A percentile compares a stretch with the other conserved stretches of the same genome.
phyloP scores from a whole-genome alignment of 53 echinoderm and acorn worm genomes.

The Echinarachnius parma region DNA sequence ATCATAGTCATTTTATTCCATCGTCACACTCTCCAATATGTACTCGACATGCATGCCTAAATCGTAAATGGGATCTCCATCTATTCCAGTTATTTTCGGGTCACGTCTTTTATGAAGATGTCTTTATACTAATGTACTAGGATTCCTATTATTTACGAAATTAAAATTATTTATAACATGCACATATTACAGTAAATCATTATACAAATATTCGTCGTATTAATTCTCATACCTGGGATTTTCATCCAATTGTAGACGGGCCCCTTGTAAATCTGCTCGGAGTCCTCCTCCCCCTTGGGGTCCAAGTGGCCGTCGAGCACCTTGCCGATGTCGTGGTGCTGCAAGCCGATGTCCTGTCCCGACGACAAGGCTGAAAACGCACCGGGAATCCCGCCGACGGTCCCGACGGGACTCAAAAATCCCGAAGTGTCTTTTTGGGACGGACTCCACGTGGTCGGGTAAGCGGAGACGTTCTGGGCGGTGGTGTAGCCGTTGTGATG shows the following conservation, averaged over 20 bases:
- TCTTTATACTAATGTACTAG: no score
- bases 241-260: slow-evolving; percentile 99
- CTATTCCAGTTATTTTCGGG: no score
- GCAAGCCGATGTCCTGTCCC: slow-evolving; percentile 33
- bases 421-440: slow-evolving; percentile 53
- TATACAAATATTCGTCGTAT: no score
- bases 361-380: slow-evolving; percentile 39
- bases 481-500: slow-evolving; percentile 41
- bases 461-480: slow-evolving; percentile 59
- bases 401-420: slow-evolving; percentile 19
- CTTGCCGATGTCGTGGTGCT: slow-evolving; percentile 53
- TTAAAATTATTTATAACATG: no score
- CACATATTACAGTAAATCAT: no score
- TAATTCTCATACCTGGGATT: slow-evolving; percentile 99
- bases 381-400: no score
- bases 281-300: slow-evolving; percentile 48
- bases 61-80: no score
- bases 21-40: no score
- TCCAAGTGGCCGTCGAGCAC: slow-evolving; percentile 26
- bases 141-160: no score
- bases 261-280: slow-evolving; percentile 72
- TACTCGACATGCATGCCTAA: no score
- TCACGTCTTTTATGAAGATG: no score
- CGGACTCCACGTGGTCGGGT: slow-evolving; percentile 61
- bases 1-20: no score